Evolutionary conservation across 1,140 invertebrate genomes (phyloP).

Genomic region (Sitobion miscanthi): DNA sequence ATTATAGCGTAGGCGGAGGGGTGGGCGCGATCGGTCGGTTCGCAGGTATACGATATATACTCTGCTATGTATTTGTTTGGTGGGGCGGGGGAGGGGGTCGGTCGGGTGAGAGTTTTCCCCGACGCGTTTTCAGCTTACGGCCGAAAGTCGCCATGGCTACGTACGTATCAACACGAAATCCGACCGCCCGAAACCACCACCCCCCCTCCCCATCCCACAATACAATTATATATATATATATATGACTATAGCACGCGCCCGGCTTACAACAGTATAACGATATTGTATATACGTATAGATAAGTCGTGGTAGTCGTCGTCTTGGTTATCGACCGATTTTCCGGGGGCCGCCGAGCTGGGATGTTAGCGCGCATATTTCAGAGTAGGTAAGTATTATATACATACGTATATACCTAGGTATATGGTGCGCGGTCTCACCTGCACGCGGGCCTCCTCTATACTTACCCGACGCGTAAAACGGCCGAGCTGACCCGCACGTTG

Average conservation of each 20-base stretch:
- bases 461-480: not conserved
- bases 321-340: constrained; percentile 50
- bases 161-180: constrained; percentile 52
- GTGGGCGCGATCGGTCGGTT: not conserved
- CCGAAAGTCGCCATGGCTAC: constrained; percentile 41
- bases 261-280: not conserved
- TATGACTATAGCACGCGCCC: too few relatives aligned
- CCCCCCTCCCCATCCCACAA: not conserved
- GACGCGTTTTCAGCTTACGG: constrained; percentile 19
- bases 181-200: not conserved
- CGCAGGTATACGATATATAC: not conserved
- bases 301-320: constrained; percentile 7
- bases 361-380: not conserved
- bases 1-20: not conserved
- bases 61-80: not conserved
- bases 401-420: not conserved
- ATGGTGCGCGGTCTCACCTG: not conserved
- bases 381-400: not conserved
- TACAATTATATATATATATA: too few relatives aligned
- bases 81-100: too few relatives aligned
- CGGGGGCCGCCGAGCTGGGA: not conserved
- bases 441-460: constrained; percentile 6
- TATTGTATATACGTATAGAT: constrained; percentile 1
- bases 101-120: not conserved
- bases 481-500: constrained; percentile 21